Evolutionary conservation across 2,797 vertebrate species (phyloP).

Genomic region (Sebastes goodei): DNA sequence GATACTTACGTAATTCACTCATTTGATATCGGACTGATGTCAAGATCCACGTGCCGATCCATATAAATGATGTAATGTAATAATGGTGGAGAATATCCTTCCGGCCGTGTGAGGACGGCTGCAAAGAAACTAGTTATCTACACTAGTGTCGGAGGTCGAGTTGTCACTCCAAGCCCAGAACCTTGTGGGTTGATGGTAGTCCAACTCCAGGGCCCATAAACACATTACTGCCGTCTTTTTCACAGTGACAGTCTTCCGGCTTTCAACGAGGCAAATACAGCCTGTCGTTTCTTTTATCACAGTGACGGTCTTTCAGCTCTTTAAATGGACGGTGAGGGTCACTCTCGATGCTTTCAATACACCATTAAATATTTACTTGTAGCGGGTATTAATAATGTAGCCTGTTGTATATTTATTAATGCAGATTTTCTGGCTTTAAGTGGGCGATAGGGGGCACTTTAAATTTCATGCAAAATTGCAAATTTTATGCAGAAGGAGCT

Average conservation of each 20-base stretch:
- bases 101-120: accelerated
- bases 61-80: accelerated
- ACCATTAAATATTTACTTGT: too few species aligned
- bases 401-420: too few species aligned
- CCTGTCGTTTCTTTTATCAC: too few species aligned
- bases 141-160: neutral
- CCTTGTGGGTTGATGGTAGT: neutral
- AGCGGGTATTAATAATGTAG: too few species aligned
- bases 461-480: too few species aligned
- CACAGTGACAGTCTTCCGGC: too few species aligned
- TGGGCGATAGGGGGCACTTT: too few species aligned
- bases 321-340: too few species aligned
- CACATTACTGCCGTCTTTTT: neutral
- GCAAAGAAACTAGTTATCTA: neutral
- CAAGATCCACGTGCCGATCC: accelerated
- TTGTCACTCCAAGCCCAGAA: neutral
- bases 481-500: neutral
- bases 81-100: neutral
- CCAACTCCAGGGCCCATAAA: neutral
- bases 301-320: too few species aligned
- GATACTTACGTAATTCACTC: neutral
- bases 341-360: too few species aligned
- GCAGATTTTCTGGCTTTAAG: too few species aligned
- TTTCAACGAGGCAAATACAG: too few species aligned
- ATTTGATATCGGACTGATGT: neutral